phyloP scores from a whole-genome alignment of 2,113 vertebrate species.

The Desmodus rotundus region DNA sequence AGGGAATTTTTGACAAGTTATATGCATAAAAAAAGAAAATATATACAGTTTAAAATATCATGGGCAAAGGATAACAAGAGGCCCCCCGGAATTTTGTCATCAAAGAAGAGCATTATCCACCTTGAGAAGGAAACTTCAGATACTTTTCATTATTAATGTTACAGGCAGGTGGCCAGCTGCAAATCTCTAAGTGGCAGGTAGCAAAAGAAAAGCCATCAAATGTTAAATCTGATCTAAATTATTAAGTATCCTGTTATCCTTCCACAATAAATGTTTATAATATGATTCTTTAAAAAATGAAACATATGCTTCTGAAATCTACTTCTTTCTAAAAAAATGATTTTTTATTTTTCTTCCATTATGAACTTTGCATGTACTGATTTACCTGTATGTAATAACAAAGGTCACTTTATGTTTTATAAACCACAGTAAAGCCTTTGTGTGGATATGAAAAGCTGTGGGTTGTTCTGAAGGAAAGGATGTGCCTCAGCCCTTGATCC shows the following conservation, averaged over 20 bases:
- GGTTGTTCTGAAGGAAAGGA: not conserved
- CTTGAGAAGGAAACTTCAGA: constrained; percentile 53
- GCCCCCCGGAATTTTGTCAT: constrained; percentile 66
- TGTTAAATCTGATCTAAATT: constrained; percentile 17
- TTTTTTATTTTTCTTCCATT: not conserved
- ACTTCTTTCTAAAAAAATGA: not conserved
- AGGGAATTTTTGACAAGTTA: constrained; percentile 75
- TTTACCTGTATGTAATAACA: not conserved
- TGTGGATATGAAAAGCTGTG: not conserved
- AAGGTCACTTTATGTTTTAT: not conserved
- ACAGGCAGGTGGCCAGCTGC: constrained; percentile 26
- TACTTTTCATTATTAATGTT: constrained; percentile 40
- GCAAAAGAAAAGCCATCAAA: constrained; percentile 57
- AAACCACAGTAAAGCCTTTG: not conserved
- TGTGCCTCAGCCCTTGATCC: not conserved
- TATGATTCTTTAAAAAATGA: not conserved
- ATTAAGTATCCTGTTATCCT: not conserved
- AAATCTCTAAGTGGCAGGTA: constrained; percentile 55
- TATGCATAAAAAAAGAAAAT: constrained; percentile 67
- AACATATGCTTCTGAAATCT: not conserved
- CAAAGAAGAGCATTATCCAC: constrained; percentile 62
- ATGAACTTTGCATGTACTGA: not conserved
- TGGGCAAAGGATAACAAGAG: constrained; percentile 35
- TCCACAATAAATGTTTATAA: constrained; percentile 2
- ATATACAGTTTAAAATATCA: constrained; percentile 66